Evolutionary conservation across 2,888 invertebrate genomes (phyloP), one percentile per base, ranked within the genome.

Genomic region (Troides helena): DNA sequence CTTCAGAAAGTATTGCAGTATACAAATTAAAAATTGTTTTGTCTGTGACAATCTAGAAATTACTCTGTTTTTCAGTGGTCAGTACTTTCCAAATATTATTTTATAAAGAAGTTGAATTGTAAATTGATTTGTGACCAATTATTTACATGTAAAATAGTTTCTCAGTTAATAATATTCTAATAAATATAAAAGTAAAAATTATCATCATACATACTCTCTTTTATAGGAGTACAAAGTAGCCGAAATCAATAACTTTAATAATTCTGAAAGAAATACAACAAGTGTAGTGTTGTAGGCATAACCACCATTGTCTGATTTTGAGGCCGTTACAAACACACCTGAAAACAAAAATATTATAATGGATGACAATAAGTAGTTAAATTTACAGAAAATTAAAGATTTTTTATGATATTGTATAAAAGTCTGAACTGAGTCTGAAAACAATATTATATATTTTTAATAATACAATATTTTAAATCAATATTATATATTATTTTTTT

Each of bases 261-360:
- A 92, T 93, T 99, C 99, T 8, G 98, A 98, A 71, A 98, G 85
- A 72, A 98, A 93, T 43, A 99, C 98, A 57, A 98, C 98, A 23
- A 97, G 95, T 2, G 97, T 95, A 46, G 97, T 97, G 81, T 97
- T 98, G 83, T 98, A 99, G 74, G 95, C 95, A 87, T 98, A 99
- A 50, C 94, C 94, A 80, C 96, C 96, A 83, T 96, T 95, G 65
- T 95, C 93, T 75, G 95, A 95, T 89, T 98, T 98, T 1, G 98
- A 98, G 74, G 97, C 97, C 63, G 97, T 98, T 21, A 98, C 96
- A 80, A 99, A 94, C 75, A 98, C 96, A 80, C 98, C 98, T 98
- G 84, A 5, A 94, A 93, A 21, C 30, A 1, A 64, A 43, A 67
- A 6, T 62, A 21, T 10, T 67, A n/a, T 4, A 7, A n/a, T 53